Evolutionary conservation across 1,140 invertebrate species (phyloP), one percentile per base, ranked within the genome.

Genomic region (Eurytemora carolleeae): DNA sequence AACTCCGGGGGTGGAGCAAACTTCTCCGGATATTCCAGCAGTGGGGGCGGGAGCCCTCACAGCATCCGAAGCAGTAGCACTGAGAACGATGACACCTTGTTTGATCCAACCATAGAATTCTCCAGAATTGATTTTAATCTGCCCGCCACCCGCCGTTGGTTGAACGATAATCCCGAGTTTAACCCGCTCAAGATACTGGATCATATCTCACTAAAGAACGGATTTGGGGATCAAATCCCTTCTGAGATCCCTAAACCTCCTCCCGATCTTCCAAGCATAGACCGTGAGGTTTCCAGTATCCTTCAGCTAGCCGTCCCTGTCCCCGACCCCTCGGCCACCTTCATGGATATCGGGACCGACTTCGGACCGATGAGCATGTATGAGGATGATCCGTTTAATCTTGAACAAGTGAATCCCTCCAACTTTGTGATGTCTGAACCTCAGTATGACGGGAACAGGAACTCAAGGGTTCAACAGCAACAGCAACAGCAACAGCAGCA

Each of bases 161-260:
- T 62, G 21, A 53, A 20, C 12, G 60, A 62, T 24, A 62, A 62
- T 57, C n/a, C 60, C 17, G 60, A 62, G 18, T 25, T 62, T 20
- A 54, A 20, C 25, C 60, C 60, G 19, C 53, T 62, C 18, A 62
- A 52, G 31, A 53, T 62, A 18, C 25, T 62, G 26, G 60, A 62
- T 24, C 58, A 62, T 25, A 62, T 62, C 60, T 56, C 58, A 15
- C 23, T 62, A 25, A 62, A 62, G 25, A 57, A 22, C 12, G 60
- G 24, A 20, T 62, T 57, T 54, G n/a, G 7, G n/a, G 24, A 56
- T 21, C 22, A 58, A 19, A 19, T 24, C 19, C n/a, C 19, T 17
- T n/a, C 57, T 22, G 60, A 62, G 2, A 12, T n/a, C 7, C 7
- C n/a, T 7, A 7, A 7, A 7, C 58, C 58, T 20, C 60, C 60